Base-by-base conservation (phyloP, 2,888 invertebrate genomes). In the Macrophya annulata region DNA sequence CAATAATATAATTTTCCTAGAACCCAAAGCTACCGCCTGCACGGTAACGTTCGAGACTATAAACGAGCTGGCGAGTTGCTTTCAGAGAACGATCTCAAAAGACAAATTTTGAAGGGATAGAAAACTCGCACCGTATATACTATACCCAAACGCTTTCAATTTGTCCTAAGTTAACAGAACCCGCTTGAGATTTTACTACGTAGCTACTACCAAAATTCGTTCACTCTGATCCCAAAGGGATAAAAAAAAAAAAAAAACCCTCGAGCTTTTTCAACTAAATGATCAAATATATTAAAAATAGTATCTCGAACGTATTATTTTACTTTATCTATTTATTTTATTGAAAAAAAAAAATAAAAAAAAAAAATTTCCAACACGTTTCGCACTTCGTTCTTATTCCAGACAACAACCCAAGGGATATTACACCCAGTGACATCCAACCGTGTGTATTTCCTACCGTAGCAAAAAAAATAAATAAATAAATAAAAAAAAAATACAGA, bases 151-250 rank as follows among this genome's bases (percentile, higher is more conserved):
- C 43, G 88, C 88, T 88, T 89, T 88, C 89, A 90, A 88, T 89
- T 89, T 88, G 88, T 90, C 89, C 87, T 87, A 90, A 89, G 89
- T 89, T 89, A 90, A 89, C 89, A 89, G 84, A 77, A 84, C 45
- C 43, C 74, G 25, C 62, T 45, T 17, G 62, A 79, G 71, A 86
- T 86, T 88, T 86, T 87, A 74, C 72, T 74, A 74, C 45, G 72
- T 74, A 31, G 10, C 9, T n/a, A 21, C 43, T 17, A 37, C 68
- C 25, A 31, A 37, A 15, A 17, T 68, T 68, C 45, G 71, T 40
- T 37, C 43, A n/a, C 72, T 21, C 72, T 31, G 72, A 74, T 74
- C 45, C 45, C 72, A 5, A 45, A 45, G 45, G 43, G 74, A 45
- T 15, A 45, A 37, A 15, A 15, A 37, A 68, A 2, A 45, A 15